Base-by-base conservation (phyloP, 2,888 invertebrate genomes). In the Hoplodrina ambigua region DNA sequence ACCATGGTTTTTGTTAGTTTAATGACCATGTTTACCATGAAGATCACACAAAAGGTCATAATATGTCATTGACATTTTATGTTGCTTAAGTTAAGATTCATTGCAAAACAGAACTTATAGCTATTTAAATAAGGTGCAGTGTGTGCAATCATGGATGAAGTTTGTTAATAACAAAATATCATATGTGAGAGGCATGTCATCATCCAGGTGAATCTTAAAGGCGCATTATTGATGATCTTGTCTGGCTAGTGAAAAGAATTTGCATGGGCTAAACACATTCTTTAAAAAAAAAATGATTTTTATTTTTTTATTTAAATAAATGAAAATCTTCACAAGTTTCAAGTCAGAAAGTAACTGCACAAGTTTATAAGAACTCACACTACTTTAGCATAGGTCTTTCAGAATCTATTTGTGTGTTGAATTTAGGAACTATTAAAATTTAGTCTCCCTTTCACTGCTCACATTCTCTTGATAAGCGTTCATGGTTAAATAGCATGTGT, bases 391-490 rank as follows among this genome's bases (percentile, higher is more conserved):
- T 15, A 44, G 46, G 5, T 46, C 5, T 59, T 72, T 59, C 15
- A 4, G 25, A 15, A 73, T 74, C 4, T 58, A n/a, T 59, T 57
- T 67, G 11, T 50, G 56, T 49, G 56, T 41, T 57, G 13, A 49
- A 76, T 70, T 72, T 68, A 69, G 57, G 57, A 66, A 64, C 56
- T 17, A 30, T 17, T 46, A 15, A 17, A 55, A 46, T 46, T 65
- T 54, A 25, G 67, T 59, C 65, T 55, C 19, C 72, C 81, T 81
- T 81, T 79, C 72, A 79, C 81, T 72, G 69, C 41, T 70, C 59
- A 72, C 69, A 71, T 60, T 55, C 44, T 41, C 17, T 49, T 60
- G 63, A 50, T 72, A 79, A 75, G 53, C 68, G 53, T 30, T 52
- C 25, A 13, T 61, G 57, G 41, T 37, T 54, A 46, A 17, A 66